Percentiles rank a stretch among this genome's conserved stretches.
Conservation (phyloP, 2,113 vertebrate species). For the Saguinus imperator region DNA sequence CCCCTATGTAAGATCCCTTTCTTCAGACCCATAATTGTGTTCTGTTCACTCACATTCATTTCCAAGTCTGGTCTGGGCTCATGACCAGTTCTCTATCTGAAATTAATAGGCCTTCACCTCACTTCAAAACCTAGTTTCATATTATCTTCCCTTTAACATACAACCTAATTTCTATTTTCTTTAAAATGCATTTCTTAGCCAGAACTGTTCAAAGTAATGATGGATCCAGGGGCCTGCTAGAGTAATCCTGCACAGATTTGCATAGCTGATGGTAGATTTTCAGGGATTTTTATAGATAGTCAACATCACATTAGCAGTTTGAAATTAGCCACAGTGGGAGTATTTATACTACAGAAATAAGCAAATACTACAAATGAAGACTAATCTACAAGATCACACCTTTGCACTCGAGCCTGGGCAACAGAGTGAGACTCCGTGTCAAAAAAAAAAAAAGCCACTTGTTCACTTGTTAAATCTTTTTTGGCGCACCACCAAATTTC, state of each 20-base stretch:
- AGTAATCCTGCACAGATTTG: background rate
- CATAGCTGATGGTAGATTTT: background rate
- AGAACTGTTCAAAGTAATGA: background rate
- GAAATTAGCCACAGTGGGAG: background rate
- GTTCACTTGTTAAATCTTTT: background rate
- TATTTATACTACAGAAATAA: background rate
- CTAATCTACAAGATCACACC: background rate
- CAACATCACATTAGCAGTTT: background rate
- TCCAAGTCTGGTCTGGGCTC: background rate
- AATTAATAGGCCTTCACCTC: background rate
- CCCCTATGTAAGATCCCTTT: background rate
- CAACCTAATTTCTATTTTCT: background rate
- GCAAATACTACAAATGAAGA: background rate
- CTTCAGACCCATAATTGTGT: background rate
- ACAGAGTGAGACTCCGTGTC: no score
- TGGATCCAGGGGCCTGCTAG: background rate
- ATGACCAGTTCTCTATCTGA: background rate
- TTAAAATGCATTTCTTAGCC: background rate
- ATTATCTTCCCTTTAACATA: background rate
- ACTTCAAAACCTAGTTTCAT: background rate
- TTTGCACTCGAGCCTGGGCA: no score
- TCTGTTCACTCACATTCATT: background rate
- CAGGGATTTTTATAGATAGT: background rate
- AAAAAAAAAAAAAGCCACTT: background rate
- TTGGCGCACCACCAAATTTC: background rate